Evolutionary conservation across 2,888 invertebrate species (phyloP), one percentile per base, ranked within the genome.

Genomic region (Platycheirus rosarum): DNA sequence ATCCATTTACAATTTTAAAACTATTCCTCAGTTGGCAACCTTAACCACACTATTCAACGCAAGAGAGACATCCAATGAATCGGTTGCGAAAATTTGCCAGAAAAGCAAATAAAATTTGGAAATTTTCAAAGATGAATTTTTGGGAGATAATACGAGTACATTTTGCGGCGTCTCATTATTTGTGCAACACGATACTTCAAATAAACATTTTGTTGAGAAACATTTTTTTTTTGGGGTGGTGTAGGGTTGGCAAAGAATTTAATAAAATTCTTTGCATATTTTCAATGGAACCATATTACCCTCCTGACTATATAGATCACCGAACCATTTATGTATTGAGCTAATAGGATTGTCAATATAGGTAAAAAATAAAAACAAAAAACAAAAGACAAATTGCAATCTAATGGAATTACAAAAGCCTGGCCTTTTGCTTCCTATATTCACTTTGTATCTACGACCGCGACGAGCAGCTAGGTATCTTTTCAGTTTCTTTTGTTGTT

Each of bases 381-480:
- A 32, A 55, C 29, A 32, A 32, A 32, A 66, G 79, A 76, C 70
- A 80, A 65, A 70, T 70, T 51, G 69, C 65, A 70, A 63, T 80
- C 69, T 75, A 80, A 80, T 80, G 60, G 70, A 80, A 80, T 80
- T 80, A 80, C 75, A 76, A 16, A 32, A 57, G 40, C 68, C 46
- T 74, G 78, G 74, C 46, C 65, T 69, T 70, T 76, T 70, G 76
- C 79, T 80, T 80, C 79, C 79, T 70, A 65, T 49, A 73, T 40
- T 57, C 23, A 3, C 55, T 53, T 29, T 44, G 40, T 57, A n/a
- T 8, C 40, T 20, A 55, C 26, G 1, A 7, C n/a, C n/a, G n/a
- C n/a, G n/a, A n/a, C n/a, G n/a, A n/a, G n/a, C n/a, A n/a, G n/a
- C n/a, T n/a, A n/a, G n/a, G 13, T 23, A 40, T 2, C 37, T 23